phyloP scores from a whole-genome alignment of 2,888 invertebrate species.

The Anthophora plumipes region DNA sequence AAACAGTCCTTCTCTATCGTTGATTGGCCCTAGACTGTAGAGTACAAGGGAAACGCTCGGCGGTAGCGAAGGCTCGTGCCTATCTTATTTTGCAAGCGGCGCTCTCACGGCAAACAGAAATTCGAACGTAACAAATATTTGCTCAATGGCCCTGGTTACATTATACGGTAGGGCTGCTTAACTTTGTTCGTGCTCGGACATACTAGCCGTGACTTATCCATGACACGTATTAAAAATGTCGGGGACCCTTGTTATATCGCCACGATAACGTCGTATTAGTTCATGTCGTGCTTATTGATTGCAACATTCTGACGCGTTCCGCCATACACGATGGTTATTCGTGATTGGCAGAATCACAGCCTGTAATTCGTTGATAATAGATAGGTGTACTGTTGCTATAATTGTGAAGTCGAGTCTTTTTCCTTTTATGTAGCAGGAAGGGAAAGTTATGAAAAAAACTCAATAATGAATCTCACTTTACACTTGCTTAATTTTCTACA shows the following conservation, averaged over 20 bases:
- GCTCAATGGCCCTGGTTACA: slow-evolving; percentile 39
- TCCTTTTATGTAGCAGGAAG: too few relatives aligned
- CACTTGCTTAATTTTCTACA: too few relatives aligned
- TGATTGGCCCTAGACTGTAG: slow-evolving; percentile 7
- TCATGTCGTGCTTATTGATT: slow-evolving; percentile 21
- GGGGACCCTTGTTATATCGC: slow-evolving; percentile 8
- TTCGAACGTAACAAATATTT: slow-evolving; percentile 68
- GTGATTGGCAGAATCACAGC: too few relatives aligned
- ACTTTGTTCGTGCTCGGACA: slow-evolving; percentile 56
- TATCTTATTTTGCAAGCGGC: slow-evolving; percentile 60
- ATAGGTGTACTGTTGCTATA: too few relatives aligned
- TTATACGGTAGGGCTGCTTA: slow-evolving; percentile 44
- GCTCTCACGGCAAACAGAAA: slow-evolving; percentile 63
- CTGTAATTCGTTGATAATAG: not conserved
- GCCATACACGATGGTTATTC: not conserved
- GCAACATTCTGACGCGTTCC: slow-evolving; percentile 4
- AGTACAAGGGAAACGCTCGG: not conserved
- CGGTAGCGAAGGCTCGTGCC: slow-evolving; percentile 46
- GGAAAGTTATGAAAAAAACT: too few relatives aligned
- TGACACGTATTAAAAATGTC: slow-evolving; percentile 45
- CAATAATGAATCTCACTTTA: too few relatives aligned
- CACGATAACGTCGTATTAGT: slow-evolving; percentile 24
- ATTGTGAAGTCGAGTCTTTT: too few relatives aligned
- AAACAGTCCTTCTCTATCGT: not conserved
- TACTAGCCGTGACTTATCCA: slow-evolving; percentile 54